Conservation (phyloP, 2,797 vertebrate genomes). For the Tenualosa thibaudeaui region DNA sequence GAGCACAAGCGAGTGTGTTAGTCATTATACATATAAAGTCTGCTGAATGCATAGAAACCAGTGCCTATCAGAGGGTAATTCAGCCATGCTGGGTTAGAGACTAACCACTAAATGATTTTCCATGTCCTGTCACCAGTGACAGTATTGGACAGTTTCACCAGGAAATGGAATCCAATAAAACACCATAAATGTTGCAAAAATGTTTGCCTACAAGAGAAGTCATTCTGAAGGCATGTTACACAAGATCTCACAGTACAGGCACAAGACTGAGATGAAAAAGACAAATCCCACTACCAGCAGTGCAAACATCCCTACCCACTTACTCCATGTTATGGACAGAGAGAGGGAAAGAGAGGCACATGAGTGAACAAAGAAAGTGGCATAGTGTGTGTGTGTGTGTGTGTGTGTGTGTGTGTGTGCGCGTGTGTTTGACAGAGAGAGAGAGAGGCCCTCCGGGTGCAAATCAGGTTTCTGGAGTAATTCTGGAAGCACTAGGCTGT, state of each 20-base stretch:
- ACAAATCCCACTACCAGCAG: not conserved
- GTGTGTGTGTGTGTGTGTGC: too few species aligned
- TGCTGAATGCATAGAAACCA: not conserved
- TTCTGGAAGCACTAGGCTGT: slow-evolving; percentile 62
- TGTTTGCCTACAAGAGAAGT: not conserved
- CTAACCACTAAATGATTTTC: not conserved
- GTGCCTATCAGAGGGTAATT: not conserved
- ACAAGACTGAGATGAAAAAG: not conserved
- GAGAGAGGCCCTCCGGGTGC: slow-evolving; percentile 58
- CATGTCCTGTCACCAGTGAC: not conserved
- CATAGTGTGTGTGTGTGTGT: not conserved
- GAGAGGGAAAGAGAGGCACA: not conserved
- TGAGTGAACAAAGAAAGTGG: slow-evolving; percentile 16
- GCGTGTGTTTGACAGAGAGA: not conserved
- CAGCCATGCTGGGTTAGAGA: not conserved
- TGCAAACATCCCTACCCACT: not conserved
- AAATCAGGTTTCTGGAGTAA: slow-evolving; percentile 76
- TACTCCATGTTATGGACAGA: not conserved
- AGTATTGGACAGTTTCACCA: not conserved
- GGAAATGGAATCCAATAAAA: not conserved
- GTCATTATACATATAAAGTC: not conserved
- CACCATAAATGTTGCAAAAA: not conserved
- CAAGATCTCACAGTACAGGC: too few species aligned
- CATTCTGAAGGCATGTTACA: too few species aligned
- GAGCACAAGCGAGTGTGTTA: not conserved